Base-by-base conservation (phyloP, 2,888 invertebrate species). In the Ornithoptera priamus region DNA sequence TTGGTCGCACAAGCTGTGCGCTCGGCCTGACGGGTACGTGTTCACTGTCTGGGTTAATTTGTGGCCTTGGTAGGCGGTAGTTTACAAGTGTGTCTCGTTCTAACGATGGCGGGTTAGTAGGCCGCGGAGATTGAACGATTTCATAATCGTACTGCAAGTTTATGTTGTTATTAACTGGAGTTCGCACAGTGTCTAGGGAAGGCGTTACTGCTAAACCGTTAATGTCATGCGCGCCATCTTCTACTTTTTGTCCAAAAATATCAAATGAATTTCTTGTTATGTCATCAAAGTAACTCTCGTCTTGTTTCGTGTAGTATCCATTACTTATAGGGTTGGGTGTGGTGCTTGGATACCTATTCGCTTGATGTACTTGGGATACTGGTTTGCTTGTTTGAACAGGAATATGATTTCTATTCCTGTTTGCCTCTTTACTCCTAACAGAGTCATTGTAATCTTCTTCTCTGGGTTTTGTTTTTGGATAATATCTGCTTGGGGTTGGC, bases 251-350 rank as follows among this genome's bases (percentile, higher is more conserved):
- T 1, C 95, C 96, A 80, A 96, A 96, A 75, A 95, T 94, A 42
- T 95, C 95, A 78, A 96, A 96, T 69, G 95, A 96, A 78, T 95
- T 95, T 81, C 94, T 95, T 5, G 96, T 96, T 68, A 95, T 95
- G 77, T 96, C 96, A 77, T 96, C 96, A 72, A 96, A 90, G 73
- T 94, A 93, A 69, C 94, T 93, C 78, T 95, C 93, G 80, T 94
- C 93, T 73, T 95, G 95, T 80, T 94, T 94, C 18, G 95, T 95
- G 85, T 95, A 95, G 83, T 95, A 95, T 53, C 93, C 93, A 77
- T 95, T 93, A 82, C 94, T 90, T 76, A 92, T 85, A 10, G 94
- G 93, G 77, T 93, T 93, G 22, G 93, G 87, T 10, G 94, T 94
- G 0, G 94, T 93, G 78, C 81, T 89, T 0, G 85, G 88, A 39